Conservation (phyloP, 1,140 invertebrate species). For the Trypoxylus dichotomus region DNA sequence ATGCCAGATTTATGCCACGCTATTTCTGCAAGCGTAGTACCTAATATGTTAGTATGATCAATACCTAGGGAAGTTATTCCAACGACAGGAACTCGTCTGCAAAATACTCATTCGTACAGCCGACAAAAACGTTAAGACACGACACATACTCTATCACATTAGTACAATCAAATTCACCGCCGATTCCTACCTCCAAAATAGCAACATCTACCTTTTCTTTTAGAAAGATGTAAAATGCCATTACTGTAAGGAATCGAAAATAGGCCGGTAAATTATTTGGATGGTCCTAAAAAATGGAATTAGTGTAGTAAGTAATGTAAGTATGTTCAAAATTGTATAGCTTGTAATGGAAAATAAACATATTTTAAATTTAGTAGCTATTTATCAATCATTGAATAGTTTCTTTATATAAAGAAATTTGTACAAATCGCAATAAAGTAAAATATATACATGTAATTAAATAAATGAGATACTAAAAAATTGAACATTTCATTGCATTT, state of each 20-base stretch:
- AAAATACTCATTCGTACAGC: conserved; percentile 2
- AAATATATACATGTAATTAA: no score
- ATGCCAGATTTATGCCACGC: conserved; percentile 96
- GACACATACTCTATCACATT: conserved; percentile 78
- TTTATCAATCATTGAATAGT: no score
- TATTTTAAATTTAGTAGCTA: no score
- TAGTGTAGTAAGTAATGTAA: no score
- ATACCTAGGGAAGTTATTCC: conserved; percentile 89
- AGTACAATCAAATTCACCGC: conserved; percentile 92
- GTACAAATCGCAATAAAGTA: no score
- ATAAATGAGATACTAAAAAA: no score
- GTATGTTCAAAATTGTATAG: no score
- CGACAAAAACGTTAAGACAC: background rate
- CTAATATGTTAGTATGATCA: conserved; percentile 88
- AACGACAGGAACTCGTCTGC: conserved; percentile 61
- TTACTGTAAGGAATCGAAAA: conserved; percentile 91
- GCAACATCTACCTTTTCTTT: conserved; percentile 88
- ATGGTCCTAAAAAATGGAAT: conserved; percentile 56
- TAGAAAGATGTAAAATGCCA: conserved; percentile 89
- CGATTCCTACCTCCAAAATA: conserved; percentile 96
- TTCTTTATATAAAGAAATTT: no score
- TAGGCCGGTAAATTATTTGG: conserved; percentile 86
- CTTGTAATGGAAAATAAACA: no score
- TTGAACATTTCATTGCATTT: no score
- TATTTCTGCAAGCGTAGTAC: conserved; percentile 83